phyloP scores from a whole-genome alignment of 2,113 vertebrate genomes.

The Corythoichthys haematopterus region DNA sequence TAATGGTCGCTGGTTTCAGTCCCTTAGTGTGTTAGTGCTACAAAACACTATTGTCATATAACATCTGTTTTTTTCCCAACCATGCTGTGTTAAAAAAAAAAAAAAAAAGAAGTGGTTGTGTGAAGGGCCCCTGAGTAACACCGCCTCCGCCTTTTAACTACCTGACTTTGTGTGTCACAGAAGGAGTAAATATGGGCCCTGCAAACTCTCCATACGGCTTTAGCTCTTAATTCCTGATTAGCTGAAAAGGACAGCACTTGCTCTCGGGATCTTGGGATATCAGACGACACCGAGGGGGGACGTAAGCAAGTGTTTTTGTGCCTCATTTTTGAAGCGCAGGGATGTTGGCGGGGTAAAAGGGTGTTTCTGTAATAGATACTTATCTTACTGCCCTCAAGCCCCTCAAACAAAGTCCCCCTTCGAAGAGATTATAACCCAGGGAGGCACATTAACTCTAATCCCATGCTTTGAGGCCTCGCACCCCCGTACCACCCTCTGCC shows the following conservation, averaged over 20 bases:
- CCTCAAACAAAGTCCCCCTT: slow-evolving; percentile 79
- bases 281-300: slow-evolving; percentile 68
- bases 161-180: slow-evolving; percentile 70
- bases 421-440: slow-evolving; percentile 81
- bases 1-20: too few species aligned
- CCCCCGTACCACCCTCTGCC: slow-evolving; percentile 63
- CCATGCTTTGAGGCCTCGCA: slow-evolving; percentile 74
- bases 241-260: slow-evolving; percentile 75
- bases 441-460: slow-evolving; percentile 85
- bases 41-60: neutral
- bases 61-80: too few species aligned
- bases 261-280: slow-evolving; percentile 67
- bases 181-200: slow-evolving; percentile 79
- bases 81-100: neutral
- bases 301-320: slow-evolving; percentile 73
- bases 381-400: slow-evolving; percentile 77
- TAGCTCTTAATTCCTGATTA: slow-evolving; percentile 79
- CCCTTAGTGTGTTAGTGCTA: too few species aligned
- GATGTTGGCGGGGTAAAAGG: slow-evolving; percentile 68
- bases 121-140: neutral
- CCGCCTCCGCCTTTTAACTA: slow-evolving; percentile 37
- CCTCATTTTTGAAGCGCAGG: slow-evolving; percentile 68
- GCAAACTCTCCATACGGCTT: slow-evolving; percentile 68
- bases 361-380: slow-evolving; percentile 83
- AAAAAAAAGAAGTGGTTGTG: neutral